Evolutionary conservation across 2,797 vertebrate genomes (phyloP), one percentile per base, ranked within the genome.

Genomic region (Lagodon rhomboides): DNA sequence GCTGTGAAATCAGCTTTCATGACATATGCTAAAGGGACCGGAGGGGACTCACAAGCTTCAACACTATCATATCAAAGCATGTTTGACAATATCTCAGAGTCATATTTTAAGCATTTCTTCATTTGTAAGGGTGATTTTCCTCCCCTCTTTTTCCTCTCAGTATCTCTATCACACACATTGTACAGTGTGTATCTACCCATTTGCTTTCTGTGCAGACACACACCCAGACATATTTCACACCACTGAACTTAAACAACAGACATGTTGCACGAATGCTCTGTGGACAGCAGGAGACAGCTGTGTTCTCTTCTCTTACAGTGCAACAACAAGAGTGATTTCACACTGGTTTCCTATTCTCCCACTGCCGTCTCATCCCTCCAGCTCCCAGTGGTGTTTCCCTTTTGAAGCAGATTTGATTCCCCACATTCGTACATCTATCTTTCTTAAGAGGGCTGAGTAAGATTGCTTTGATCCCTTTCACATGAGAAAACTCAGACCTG

Each of bases 391-490:
- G 89, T 79, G 87, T 80, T 80, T 90, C 68, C 82, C 84, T 90
- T 93, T 89, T 91, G 87, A 92, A 87, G 84, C 69, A 64, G 73
- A 86, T 87, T 89, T 90, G 75, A 93, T 92, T 90, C 84, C 79
- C 84, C 89, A 86, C 85, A 87, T 89, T 91, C 59, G 49, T 87
- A 87, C 85, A 90, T 89, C 88, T 79, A 85, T 87, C 81, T 86
- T 85, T 83, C 84, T 92, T 88, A 92, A 92, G 88, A 87, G 90
- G 85, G 55, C 78, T 73, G 76, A 75, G 83, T 69, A 73, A 83
- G 87, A 91, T 80, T 71, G 87, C 90, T 93, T 90, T 93, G 91
- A 93, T 92, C 87, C 76, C 43, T 86, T 91, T 84, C 88, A 87
- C 81, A 78, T 72, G 67, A 83, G 87, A 85, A 86, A 90, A 84